Base-by-base conservation (phyloP, 2,113 vertebrate species). In the Coreoperca whiteheadi region DNA sequence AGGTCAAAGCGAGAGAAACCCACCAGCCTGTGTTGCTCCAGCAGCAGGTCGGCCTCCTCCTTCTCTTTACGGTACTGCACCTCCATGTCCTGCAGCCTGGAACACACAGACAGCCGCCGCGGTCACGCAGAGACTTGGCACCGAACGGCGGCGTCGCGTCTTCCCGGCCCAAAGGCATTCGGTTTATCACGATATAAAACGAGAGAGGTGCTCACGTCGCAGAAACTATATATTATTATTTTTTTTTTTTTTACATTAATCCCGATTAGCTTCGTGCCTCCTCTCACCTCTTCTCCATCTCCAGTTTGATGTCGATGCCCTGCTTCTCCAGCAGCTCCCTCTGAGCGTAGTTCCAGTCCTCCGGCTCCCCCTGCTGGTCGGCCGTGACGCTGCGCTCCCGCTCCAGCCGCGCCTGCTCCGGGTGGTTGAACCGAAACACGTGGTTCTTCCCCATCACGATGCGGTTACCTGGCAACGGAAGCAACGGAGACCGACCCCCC, bases 391-490 rank as follows among this genome's bases (percentile, higher is more conserved):
- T 95, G 87, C 96, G 95, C 91, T 97, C 97, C 14, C 97, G 81
- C 89, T 97, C 96, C 78, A 97, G 92, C 21, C 97, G 74, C 0
- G 97, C 96, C 95, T 98, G 97, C 86, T 97, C 97, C 0, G 97
- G 97, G 91, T 98, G 97, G 89, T 97, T 98, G 86, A 98, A 98
- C 14, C 97, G 93, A 82, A 98, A 98, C 71, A 98, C 97, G 37
- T 98, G 97, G 93, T 96, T 98, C 95, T 97, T 98, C 28, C 97
- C 97, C 97, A 98, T 96, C 76, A 98, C 97, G 0, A 98, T 95
- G n/a, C 97, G 96, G 92, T 96, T 95, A 1, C 97, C 97, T 98
- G 8, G 32, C 2, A 5, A 34, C 32, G 32, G 32, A 34, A 34
- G 28, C 53, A 73, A 78, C 20, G 2, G 15, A 65, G 14, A 14